These are phyloP conservation scores for Lasioglossum vierecki DNA, from an alignment of 2,888 invertebrate genomes.

Conservation along the genomic window DNA sequence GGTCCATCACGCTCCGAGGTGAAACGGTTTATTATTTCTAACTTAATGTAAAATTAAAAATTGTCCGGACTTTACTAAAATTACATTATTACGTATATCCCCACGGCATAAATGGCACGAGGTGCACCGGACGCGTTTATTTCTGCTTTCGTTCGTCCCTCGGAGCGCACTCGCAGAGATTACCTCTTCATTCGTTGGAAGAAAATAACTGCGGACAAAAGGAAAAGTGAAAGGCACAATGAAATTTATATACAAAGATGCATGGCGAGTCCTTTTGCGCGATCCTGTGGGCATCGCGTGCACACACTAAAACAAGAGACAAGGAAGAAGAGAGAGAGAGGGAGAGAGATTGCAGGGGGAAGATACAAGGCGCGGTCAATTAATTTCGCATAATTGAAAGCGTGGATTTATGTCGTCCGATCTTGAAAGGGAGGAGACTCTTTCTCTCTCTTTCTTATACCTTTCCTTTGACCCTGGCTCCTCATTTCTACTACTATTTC, in stretches of 20 bases:
- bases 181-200: constrained; percentile 29
- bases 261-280: not conserved
- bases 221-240: constrained; percentile 28
- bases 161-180: constrained; percentile 11
- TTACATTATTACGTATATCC: not conserved
- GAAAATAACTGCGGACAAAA: constrained; percentile 6
- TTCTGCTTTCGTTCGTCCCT: not conserved
- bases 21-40: no score
- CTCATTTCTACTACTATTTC: constrained; percentile 62
- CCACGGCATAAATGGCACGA: not conserved
- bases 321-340: constrained; percentile 6
- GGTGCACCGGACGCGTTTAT: not conserved
- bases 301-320: not conserved
- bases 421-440: constrained; percentile 13
- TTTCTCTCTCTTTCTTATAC: not conserved
- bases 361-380: constrained; percentile 64
- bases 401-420: constrained; percentile 61
- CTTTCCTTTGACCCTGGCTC: not conserved
- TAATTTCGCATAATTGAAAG: constrained; percentile 72
- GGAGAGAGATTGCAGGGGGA: not conserved
- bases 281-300: not conserved
- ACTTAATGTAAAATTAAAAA: no score
- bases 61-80: not conserved
- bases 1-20: no score
- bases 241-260: constrained; percentile 39